Base-by-base conservation (phyloP, 2,797 vertebrate genomes). In the Delichon dasypus region DNA sequence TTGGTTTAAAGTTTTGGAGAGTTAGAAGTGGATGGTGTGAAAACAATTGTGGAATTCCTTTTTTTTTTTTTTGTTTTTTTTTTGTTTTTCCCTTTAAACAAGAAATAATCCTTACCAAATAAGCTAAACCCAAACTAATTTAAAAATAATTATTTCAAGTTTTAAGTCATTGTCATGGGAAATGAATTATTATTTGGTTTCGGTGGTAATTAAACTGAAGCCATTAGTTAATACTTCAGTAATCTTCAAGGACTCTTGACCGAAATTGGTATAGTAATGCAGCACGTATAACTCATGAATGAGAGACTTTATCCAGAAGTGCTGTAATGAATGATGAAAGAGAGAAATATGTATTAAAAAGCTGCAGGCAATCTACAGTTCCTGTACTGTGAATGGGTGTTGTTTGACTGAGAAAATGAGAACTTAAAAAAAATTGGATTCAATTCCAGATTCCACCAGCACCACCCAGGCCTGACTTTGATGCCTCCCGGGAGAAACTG, bases 401-500 rank as follows among this genome's bases (percentile, higher is more conserved):
- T 95, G n/a, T 91, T 80, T 94, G 50, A 32, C 66, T 71, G 74
- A 89, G 66, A 91, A 81, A 60, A 82, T n/a, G 55, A 85, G 44
- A 42, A 60, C 55, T 83, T 94, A 54, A 64, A 90, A 83, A 89
- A 57, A 65, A 30, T 13, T 62, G 89, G 73, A 57, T 94, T 96
- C n/a, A 82, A 72, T 97, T 97, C 44, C 85, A 99, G 99, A 99
- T 99, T 95, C 99, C 99, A 38, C 99, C 99, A 16, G 99, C 99
- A 55, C 99, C 99, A 62, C 99, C 99, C 61, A 98, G 98, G 96
- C 99, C 99, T 68, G 99, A 99, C 98, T 99, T 99, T 47, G 99
- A 99, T 97, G 99, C 99, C 10, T 99, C 99, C 78, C 98, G 99
- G 96, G 99, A 99, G 97, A 99, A 99, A 97, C 97, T 99, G 53